phyloP scores from a whole-genome alignment of 2,888 invertebrate genomes.

The Melolontha melolontha region DNA sequence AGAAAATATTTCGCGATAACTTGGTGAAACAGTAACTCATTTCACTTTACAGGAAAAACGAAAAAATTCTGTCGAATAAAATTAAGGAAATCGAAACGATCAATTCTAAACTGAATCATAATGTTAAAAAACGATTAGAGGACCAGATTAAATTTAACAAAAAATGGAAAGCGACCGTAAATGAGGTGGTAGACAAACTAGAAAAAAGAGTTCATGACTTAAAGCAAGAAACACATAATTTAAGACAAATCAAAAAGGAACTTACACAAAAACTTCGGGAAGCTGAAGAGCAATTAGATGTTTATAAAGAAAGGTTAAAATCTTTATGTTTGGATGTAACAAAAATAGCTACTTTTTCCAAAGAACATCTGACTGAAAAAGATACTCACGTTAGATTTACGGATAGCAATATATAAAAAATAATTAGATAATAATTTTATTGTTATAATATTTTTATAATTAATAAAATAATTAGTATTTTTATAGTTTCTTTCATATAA shows the following conservation, averaged over 20 bases:
- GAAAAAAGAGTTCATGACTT: constrained; percentile 71
- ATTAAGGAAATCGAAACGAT: constrained; percentile 50
- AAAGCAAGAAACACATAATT: constrained; percentile 68
- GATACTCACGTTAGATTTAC: constrained; percentile 11
- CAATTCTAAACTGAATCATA: constrained; percentile 62
- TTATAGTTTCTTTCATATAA: constrained; percentile 1
- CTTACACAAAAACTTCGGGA: constrained; percentile 63
- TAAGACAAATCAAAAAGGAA: constrained; percentile 65
- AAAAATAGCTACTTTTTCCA: constrained; percentile 40
- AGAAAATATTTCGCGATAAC: neutral
- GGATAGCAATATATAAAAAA: neutral
- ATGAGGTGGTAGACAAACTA: constrained; percentile 73
- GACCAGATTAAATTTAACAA: constrained; percentile 72
- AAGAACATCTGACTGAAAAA: constrained; percentile 27
- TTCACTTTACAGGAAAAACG: constrained; percentile 33
- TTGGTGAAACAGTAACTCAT: constrained; percentile 40
- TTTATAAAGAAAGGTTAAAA: constrained; percentile 53
- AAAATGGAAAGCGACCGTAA: constrained; percentile 75
- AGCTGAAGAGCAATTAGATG: constrained; percentile 53
- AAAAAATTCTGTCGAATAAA: constrained; percentile 48
- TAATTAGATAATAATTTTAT: neutral
- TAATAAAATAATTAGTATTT: constrained; percentile 6
- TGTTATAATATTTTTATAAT: constrained; percentile 12
- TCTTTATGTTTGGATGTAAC: constrained; percentile 47
- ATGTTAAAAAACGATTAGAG: constrained; percentile 71